Evolutionary conservation across 2,888 invertebrate species (phyloP), one percentile per base, ranked within the genome.

Genomic region (Melinaea marsaeus): DNA sequence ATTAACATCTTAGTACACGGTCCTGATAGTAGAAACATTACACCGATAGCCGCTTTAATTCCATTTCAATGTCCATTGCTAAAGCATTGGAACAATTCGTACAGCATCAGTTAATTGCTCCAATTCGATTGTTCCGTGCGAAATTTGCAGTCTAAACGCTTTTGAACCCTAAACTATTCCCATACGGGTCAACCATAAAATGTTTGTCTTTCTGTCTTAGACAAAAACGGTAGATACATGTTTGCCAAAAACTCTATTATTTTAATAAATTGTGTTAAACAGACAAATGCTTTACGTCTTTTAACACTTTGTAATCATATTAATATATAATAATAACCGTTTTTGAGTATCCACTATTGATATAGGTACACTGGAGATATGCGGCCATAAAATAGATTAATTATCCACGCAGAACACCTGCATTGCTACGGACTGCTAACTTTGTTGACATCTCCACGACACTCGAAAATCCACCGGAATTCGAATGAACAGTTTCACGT

Each of bases 371-470:
- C 42, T 42, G 42, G 9, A 1, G 7, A 6, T 42, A 51, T 32
- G 22, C 32, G 22, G 7, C 32, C 22, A 32, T 32, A 51, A 51
- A 51, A 51, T 51, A 22, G 7, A 32, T 51, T 32, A 51, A 51
- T 51, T 51, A 51, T 22, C 22, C 22, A 51, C 51, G 32, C 51
- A 51, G 51, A 22, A 4, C 32, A 32, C 51, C 51, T 32, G 51
- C 51, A 51, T 51, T 51, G 51, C 51, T 32, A 51, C 51, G 71
- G 74, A 58, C 67, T 60, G 57, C 68, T 71, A 76, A 76, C 77
- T 77, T 72, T 73, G 73, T 71, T 69, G 69, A 69, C 68, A 60
- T 61, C 63, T 66, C 65, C 58, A 61, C 57, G 47, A 61, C 62
- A 57, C 62, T 60, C 65, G 61, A 66, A 69, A 64, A 69, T 66